Base-by-base conservation (phyloP, 1,140 invertebrate genomes). In the Drosophila sp. region DNA sequence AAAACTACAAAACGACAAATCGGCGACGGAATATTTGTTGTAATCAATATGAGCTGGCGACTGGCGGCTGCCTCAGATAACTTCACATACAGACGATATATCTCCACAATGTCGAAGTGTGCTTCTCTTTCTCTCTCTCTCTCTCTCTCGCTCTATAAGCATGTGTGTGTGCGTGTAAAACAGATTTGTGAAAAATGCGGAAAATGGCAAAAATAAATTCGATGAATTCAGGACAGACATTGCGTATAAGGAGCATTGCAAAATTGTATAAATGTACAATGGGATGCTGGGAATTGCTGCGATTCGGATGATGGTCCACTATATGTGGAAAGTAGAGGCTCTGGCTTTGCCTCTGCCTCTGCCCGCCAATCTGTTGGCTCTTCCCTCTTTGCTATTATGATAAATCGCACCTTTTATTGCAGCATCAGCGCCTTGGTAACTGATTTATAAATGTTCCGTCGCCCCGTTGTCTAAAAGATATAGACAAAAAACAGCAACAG, bases 391-490 rank as follows among this genome's bases (percentile, higher is more conserved):
- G 45, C 67, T 76, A 87, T 87, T 87, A 87, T 87, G 82, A 87
- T 89, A 89, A 87, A 87, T 87, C 83, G 82, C 82, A 87, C 82
- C 82, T 89, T 89, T 89, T 87, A 87, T 89, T 87, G 82, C 82
- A 89, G 82, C 82, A 89, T 87, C 82, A 87, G 82, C 83, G 82
- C 82, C 79, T 79, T 76, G 78, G 78, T 89, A 89, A 87, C 82
- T 87, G 83, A 87, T 89, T 87, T 78, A 81, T 76, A 89, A 89
- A 89, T 59, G 67, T 56, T 56, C 40, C n/a, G 16, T 8, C 41
- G 58, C 27, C 53, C 58, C 62, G 58, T 41, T 61, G 61, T 29
- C 73, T 51, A 67, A 61, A 67, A 71, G 76, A 50, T 57, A 71
- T 71, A 62, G 76, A 72, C 59, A 72, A 64, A 54, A 62, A 45